These are phyloP conservation scores for Seira sanloemensis DNA, from an alignment of 2,888 invertebrate genomes.

Conservation along the genomic window DNA sequence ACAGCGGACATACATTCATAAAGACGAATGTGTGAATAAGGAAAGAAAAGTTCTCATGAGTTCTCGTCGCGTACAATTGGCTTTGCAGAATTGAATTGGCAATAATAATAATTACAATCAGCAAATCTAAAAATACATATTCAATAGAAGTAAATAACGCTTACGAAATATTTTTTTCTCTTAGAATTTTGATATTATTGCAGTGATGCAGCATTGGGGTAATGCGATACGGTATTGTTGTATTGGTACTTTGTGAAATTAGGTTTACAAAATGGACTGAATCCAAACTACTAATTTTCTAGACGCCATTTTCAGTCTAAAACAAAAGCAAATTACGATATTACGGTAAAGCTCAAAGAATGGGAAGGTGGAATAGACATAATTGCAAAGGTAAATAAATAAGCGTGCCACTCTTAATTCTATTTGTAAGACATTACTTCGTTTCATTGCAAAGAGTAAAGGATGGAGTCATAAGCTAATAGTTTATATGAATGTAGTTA, in stretches of 20 bases:
- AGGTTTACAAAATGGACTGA: slow-evolving; percentile 5
- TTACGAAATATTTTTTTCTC: neutral
- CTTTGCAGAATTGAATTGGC: neutral
- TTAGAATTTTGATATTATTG: neutral
- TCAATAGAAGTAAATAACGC: neutral
- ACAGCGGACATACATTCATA: neutral
- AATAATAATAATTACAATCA: neutral
- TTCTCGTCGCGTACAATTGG: neutral
- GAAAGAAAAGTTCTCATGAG: slow-evolving; percentile 44
- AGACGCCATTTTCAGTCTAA: no score
- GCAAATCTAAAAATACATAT: neutral
- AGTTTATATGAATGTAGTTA: no score
- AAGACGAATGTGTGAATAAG: slow-evolving; percentile 42
- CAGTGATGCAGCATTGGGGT: neutral
- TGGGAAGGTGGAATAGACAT: no score
- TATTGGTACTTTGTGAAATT: no score
- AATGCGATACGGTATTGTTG: neutral
- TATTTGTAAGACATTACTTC: slow-evolving; percentile 9
- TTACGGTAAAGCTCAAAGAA: slow-evolving; percentile 29
- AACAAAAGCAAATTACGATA: no score
- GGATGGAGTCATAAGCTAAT: neutral
- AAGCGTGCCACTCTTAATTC: slow-evolving; percentile 48
- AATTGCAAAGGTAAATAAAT: slow-evolving; percentile 13
- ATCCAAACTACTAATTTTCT: slow-evolving; percentile 5
- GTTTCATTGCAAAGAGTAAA: neutral